phyloP scores from a whole-genome alignment of 2,113 vertebrate genomes.

The Gymnobelideus leadbeateri region DNA sequence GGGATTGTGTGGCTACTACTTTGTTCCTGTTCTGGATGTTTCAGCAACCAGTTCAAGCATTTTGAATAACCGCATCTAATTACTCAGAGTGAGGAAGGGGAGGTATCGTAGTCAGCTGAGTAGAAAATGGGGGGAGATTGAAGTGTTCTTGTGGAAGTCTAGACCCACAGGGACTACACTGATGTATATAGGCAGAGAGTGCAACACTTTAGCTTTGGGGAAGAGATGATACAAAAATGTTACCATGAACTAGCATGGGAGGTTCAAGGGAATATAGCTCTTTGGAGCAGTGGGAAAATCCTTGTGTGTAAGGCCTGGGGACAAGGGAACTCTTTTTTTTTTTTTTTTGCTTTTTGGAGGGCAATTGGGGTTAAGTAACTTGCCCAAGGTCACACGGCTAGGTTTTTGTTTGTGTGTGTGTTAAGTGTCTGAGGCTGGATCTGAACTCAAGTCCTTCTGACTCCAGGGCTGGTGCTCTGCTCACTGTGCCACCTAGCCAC shows the following conservation, averaged over 20 bases:
- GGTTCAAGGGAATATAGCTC: too few relatives aligned
- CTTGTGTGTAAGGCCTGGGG: neutral
- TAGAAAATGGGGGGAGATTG: neutral
- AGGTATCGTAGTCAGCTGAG: neutral
- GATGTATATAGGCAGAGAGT: neutral
- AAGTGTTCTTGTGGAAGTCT: neutral
- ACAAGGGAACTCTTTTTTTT: neutral
- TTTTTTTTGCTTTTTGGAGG: too few relatives aligned
- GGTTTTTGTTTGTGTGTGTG: too few relatives aligned
- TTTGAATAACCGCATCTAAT: neutral
- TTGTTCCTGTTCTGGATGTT: neutral
- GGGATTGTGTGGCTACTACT: neutral
- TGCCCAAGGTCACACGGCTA: too few relatives aligned
- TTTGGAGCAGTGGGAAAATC: too few relatives aligned
- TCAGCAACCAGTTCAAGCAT: neutral
- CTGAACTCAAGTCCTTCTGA: too few relatives aligned
- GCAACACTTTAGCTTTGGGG: neutral
- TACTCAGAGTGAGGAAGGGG: neutral
- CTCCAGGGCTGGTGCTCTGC: too few relatives aligned
- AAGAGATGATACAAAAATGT: neutral
- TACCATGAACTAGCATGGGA: neutral
- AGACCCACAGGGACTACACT: neutral
- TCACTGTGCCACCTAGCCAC: too few relatives aligned
- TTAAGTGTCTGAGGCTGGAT: too few relatives aligned
- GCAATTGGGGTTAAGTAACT: too few relatives aligned